These are phyloP conservation scores for Vidua chalybeata DNA, from an alignment of 2,113 vertebrate species.

Conservation along the genomic window DNA sequence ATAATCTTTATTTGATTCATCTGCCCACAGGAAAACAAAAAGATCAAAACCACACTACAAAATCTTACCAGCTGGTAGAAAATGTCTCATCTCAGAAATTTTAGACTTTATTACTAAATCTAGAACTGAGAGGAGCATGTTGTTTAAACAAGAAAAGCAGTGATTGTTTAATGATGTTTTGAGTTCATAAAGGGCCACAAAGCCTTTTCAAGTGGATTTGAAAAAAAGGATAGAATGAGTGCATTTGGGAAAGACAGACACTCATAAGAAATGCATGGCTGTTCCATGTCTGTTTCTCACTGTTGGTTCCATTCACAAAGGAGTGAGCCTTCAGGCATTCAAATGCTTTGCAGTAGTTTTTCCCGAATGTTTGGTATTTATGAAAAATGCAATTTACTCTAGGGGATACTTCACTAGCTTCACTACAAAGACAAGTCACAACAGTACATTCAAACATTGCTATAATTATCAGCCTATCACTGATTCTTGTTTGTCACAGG, in stretches of 20 bases:
- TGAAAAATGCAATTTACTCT: conserved; percentile 53
- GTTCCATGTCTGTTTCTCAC: background rate
- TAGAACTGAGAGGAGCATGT: background rate
- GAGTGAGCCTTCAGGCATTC: conserved; percentile 9
- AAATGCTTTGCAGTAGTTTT: conserved; percentile 42
- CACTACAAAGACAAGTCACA: conserved; percentile 26
- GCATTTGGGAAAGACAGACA: background rate
- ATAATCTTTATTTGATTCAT: background rate
- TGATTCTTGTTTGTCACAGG: background rate
- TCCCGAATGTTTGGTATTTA: conserved; percentile 38
- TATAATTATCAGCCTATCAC: conserved; percentile 37
- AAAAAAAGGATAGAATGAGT: background rate
- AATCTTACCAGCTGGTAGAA: background rate
- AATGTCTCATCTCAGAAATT: background rate
- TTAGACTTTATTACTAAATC: background rate
- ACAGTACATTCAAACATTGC: conserved; percentile 16
- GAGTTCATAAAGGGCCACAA: background rate
- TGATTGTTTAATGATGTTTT: background rate
- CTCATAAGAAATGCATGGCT: background rate
- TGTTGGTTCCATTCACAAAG: conserved; percentile 42
- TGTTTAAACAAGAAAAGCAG: conserved; percentile 2
- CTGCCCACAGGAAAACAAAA: background rate
- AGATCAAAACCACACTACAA: background rate
- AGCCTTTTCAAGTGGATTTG: background rate
- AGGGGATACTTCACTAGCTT: conserved; percentile 15